Base-by-base conservation (phyloP, 1,140 invertebrate genomes). In the Mactra quadrangularis region DNA sequence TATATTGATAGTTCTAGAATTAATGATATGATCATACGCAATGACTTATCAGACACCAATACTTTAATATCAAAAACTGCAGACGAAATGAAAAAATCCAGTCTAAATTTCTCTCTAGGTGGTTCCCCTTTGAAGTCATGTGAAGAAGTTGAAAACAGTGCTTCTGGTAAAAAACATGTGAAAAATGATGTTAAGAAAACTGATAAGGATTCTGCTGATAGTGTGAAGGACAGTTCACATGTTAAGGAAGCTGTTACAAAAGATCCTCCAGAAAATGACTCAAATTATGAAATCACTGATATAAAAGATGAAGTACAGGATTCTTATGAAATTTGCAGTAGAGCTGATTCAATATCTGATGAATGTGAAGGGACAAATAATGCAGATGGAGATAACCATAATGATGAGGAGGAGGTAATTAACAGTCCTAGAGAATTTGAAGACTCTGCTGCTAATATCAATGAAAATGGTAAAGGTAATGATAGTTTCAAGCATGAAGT, bases 401-500 rank as follows among this genome's bases (percentile, higher is more conserved):
- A 53, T 25, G 25, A 53, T 9, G 50, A n/a, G 50, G 19, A n/a
- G 50, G 19, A 53, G 50, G 3, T n/a, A 19, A n/a, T 19, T 25
- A 53, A 53, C 19, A 3, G 9, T 11, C 1, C 19, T 53, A 25
- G 50, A n/a, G 50, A 53, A 25, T 19, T 53, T 53, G 50, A 53
- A n/a, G 50, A 53, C 9, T n/a, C 3, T 53, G 50, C 2, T n/a
- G 25, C 19, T 25, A 53, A 19, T 53, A 19, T 25, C n/a, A n/a
- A n/a, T n/a, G n/a, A n/a, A n/a, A n/a, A n/a, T n/a, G n/a, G 50
- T 1, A 19, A 53, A 53, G 6, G 6, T 52, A 17, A 6, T 35
- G 71, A 57, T 29, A 33, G n/a, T 29, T 38, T 57, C 9, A 27
- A 27, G 22, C 57, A 74, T 55, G 71, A 74, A 57, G 53, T 57